Conservation (phyloP, 2,797 vertebrate species). For the Vultur gryphus region DNA sequence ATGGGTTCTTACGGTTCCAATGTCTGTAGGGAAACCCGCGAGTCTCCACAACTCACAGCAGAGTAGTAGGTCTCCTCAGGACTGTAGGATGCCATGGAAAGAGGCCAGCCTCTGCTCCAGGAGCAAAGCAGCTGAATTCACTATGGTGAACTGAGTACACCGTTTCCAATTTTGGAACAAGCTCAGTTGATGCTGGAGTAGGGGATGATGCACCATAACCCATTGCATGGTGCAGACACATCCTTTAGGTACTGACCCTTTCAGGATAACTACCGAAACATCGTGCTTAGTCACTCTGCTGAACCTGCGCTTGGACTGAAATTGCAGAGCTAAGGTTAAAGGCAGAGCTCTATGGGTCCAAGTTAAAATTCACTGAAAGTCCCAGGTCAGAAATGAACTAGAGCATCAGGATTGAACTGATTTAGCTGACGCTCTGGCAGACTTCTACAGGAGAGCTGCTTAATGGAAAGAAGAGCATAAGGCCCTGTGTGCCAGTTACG, state of each 20-base stretch:
- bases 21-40: accelerated
- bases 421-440: background rate
- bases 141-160: background rate
- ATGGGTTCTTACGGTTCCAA: background rate
- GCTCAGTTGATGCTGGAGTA: background rate
- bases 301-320: background rate
- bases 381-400: background rate
- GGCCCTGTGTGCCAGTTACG: background rate
- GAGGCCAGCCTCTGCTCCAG: background rate
- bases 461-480: background rate
- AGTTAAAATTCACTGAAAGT: background rate
- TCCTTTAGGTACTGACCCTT: background rate
- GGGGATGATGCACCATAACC: background rate
- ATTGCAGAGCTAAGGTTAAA: background rate
- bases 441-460: background rate
- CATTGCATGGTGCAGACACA: background rate
- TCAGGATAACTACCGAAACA: background rate
- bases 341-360: background rate
- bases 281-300: accelerated
- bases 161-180: background rate
- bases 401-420: background rate
- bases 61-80: background rate
- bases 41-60: background rate
- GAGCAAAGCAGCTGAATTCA: background rate
- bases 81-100: background rate